Base-by-base conservation (phyloP, 2,797 vertebrate genomes). In the Rhinoraja longicauda region DNA sequence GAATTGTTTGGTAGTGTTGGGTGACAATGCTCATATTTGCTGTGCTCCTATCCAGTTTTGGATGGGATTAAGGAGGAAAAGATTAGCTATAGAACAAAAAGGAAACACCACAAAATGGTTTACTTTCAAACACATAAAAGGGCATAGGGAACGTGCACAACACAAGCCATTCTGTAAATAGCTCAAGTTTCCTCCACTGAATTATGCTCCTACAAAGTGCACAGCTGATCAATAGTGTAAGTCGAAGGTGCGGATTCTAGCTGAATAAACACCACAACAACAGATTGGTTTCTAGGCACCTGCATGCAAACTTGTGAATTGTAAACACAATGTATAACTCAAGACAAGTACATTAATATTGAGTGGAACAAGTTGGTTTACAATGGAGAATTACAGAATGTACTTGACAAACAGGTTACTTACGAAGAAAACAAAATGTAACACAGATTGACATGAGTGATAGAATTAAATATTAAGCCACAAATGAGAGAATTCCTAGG, bases 221-320 rank as follows among this genome's bases (percentile, higher is more conserved):
- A 19, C 59, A 7, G 5, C 32, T 36, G 76, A 78, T 39, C 3
- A 78, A 36, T 39, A 78, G 32, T 36, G 67, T 88, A 6, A 64
- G 32, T 32, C 67, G 6, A 64, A 88, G 59, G 17, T 67, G n/a
- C 67, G 84, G 15, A 0, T 67, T 64, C 15, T 67, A 62, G 84
- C 5, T 67, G 32, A 88, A 64, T 17, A 67, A 88, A 64, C 32
- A 88, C 29, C 4, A n/a, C 17, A 17, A 88, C 82, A 86, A 86
- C 59, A 17, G 64, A 8, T 17, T 62, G 82, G 57, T 86, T 86
- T 84, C 53, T 62, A 59, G n/a, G 81, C 81, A 84, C 81, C 26
- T 62, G 81, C 57, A n/a, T n/a, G 57, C 82, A 86, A 84, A 67
- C 15, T 19, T 64, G 59, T 67, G 84, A 88, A 88, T 19, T 88